Base-by-base conservation (phyloP, 1,140 invertebrate species). In the Trinorchestia longiramus region DNA sequence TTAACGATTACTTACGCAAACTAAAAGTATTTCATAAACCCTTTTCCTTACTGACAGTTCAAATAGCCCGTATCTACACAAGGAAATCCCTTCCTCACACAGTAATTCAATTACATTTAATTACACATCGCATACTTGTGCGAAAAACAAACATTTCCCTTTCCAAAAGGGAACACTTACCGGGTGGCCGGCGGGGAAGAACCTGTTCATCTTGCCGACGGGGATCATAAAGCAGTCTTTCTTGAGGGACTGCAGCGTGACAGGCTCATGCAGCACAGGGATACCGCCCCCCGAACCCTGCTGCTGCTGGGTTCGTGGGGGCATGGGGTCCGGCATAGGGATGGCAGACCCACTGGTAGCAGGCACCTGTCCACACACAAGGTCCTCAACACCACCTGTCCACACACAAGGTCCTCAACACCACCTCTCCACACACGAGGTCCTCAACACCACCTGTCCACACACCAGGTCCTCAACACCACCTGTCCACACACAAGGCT, bases 201-300 rank as follows among this genome's bases (percentile, higher is more conserved):
- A 97, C 45, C 95, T 96, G 23, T 62, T 47, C 96, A 97, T 96
- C 42, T 87, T 96, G 45, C 92, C 57, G 41, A 96, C 96, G 44
- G 96, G 96, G 36, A 97, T 97, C 96, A 97, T 97, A 95, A 97
- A 96, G 47, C 96, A 97, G 95, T 97, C 96, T 95, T 97, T 96
- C 95, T 97, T 97, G 77, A 97, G 88, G 47, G 95, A 96, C 77
- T 95, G 88, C 40, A 96, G 92, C 42, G 96, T 96, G 91, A 96
- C 96, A n/a, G 96, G 96, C 45, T 96, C 96, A 15, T 90, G 95
- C 0, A 95, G 91, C 19, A 23, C 43, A 28, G 95, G 43, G 6
- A 95, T 96, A n/a, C 44, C 44, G 43, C 43, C 43, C 43, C 44
- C 36, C 3, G 43, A 19, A 0, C 8, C 43, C 43, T 42, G 41